Conservation (phyloP, 2,888 invertebrate species). For the Ganaspis brasiliensis region DNA sequence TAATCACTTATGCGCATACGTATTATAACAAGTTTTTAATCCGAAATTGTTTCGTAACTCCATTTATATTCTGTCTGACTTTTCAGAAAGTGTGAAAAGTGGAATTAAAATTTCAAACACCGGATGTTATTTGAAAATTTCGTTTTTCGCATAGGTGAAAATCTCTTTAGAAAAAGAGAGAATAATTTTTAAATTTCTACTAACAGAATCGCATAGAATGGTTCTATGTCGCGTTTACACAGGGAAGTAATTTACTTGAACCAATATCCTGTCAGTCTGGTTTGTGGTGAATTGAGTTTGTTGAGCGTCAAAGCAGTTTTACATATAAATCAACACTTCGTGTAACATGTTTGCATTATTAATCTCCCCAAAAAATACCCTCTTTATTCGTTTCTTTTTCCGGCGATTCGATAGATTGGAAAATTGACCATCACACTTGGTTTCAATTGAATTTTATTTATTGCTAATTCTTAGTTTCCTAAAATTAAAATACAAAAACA, state of each 20-base stretch:
- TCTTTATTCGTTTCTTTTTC: not conserved
- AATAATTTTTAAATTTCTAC: not conserved
- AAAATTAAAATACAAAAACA: too few species aligned
- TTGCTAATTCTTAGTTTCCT: too few species aligned
- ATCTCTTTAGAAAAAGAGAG: not conserved
- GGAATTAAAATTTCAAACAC: slow-evolving; percentile 30
- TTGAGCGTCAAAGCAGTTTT: slow-evolving; percentile 29
- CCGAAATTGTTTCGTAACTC: too few species aligned
- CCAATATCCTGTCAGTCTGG: slow-evolving; percentile 56
- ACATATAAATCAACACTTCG: slow-evolving; percentile 14
- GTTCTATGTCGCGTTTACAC: slow-evolving; percentile 27
- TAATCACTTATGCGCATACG: too few species aligned
- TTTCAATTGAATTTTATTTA: slow-evolving; percentile 7
- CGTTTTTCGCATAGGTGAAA: not conserved
- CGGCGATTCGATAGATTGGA: not conserved
- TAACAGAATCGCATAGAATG: slow-evolving; percentile 43
- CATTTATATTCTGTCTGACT: too few species aligned
- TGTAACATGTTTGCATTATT: slow-evolving; percentile 16
- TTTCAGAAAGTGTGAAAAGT: not conserved
- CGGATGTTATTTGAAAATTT: not conserved
- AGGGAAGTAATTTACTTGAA: slow-evolving; percentile 62
- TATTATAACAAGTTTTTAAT: too few species aligned
- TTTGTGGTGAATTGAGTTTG: slow-evolving; percentile 56
- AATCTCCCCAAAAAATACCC: not conserved
- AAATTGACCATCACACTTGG: not conserved